Evolutionary conservation across 2,888 invertebrate species (phyloP).

Genomic region (Hypomecis punctinalis): DNA sequence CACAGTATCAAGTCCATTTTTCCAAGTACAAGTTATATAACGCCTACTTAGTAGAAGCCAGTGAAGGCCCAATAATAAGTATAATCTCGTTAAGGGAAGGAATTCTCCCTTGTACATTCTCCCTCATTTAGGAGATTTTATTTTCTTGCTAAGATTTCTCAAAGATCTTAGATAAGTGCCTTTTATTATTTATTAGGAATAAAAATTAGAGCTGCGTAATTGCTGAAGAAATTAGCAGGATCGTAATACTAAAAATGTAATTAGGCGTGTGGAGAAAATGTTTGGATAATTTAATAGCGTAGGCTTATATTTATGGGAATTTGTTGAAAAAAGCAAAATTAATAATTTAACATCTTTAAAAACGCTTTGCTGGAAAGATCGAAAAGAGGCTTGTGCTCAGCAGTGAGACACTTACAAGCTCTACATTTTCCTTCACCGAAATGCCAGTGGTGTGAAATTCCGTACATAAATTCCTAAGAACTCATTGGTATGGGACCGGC

Average conservation of each 20-base stretch:
- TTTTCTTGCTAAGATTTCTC: slow-evolving; percentile 19
- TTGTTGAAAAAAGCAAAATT: too few species aligned
- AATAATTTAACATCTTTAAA: too few species aligned
- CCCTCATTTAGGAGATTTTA: slow-evolving; percentile 17
- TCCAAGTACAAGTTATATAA: slow-evolving; percentile 16
- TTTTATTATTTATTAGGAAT: slow-evolving; percentile 20
- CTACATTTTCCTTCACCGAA: too few species aligned
- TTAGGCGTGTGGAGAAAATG: too few species aligned
- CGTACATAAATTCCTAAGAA: too few species aligned
- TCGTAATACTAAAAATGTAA: background rate
- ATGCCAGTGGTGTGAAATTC: too few species aligned
- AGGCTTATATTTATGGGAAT: too few species aligned
- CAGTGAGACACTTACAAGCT: too few species aligned
- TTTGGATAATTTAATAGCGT: too few species aligned
- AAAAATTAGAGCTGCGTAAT: slow-evolving; percentile 3
- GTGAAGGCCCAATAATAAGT: slow-evolving; percentile 19
- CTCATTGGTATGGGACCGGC: too few species aligned
- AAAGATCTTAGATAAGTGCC: slow-evolving; percentile 20
- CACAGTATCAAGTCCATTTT: slow-evolving; percentile 1
- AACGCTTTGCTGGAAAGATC: too few species aligned
- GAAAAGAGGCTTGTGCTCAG: too few species aligned
- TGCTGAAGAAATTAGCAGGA: background rate
- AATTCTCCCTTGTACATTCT: slow-evolving; percentile 7
- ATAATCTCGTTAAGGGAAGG: slow-evolving; percentile 20
- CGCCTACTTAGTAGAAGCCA: slow-evolving; percentile 15